Base-by-base conservation (phyloP, 2,113 vertebrate species). In the Poicephalus gulielmi region DNA sequence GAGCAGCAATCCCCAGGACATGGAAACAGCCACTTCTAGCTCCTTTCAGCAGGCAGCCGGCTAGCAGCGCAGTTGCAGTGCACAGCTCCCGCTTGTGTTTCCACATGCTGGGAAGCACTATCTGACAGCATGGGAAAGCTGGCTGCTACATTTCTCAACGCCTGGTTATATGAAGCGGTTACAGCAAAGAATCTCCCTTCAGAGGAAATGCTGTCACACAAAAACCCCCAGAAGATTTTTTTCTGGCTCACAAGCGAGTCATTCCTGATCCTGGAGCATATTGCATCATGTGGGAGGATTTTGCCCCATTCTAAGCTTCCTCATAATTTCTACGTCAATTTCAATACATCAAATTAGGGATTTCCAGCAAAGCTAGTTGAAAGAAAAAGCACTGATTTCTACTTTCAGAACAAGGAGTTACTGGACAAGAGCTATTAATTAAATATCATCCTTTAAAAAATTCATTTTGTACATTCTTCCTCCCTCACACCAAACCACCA, bases 251-350 rank as follows among this genome's bases (percentile, higher is more conserved):
- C 76, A 44, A 63, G 62, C 76, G 33, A 88, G 73, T 35, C 0
- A 0, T 59, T 77, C 85, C 85, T 59, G 88, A 94, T 84, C 88
- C 70, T 76, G 63, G 44, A 97, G 85, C 90, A 90, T 62, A 83
- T 74, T 92, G 88, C n/a, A 62, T 47, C 41, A 14, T 11, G 71
- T 88, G 76, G 94, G 90, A 96, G 79, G 82, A 77, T 80, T 90
- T 86, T 0, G 1, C 46, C 70, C 79, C 83, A 3, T 73, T 75
- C 77, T 53, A 30, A 86, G n/a, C 50, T 83, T 80, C 71, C 59
- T 90, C 68, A 69, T 79, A 66, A 95, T 93, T 94, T 96, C 63
- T 69, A 4, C 86, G 88, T 86, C 94, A 85, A 37, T 83, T 86
- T 49, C 50, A 92, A 83, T 80, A 62, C 20, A 90, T 70, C 88